Evolutionary conservation across 2,797 vertebrate species (phyloP).

Genomic region (Orestias chungarensis): DNA sequence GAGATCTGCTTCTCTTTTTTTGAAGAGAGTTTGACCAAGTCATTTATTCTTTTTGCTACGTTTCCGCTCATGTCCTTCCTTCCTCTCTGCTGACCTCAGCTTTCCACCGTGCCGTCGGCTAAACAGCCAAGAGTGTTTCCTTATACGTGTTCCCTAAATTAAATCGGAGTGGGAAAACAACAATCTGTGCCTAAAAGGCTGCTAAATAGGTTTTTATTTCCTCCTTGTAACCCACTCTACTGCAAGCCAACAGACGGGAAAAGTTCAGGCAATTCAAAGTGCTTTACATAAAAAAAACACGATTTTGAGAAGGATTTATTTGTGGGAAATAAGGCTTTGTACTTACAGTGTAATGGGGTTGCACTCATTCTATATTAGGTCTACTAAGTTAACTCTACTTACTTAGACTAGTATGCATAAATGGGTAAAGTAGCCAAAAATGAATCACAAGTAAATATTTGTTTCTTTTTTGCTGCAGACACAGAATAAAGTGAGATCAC

Average conservation of each 20-base stretch:
- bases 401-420: background rate
- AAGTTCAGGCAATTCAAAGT: no score
- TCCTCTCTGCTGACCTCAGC: conserved; percentile 73
- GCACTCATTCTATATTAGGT: no score
- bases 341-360: background rate
- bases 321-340: background rate
- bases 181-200: background rate
- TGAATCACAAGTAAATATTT: no score
- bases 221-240: background rate
- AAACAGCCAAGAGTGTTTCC: conserved; percentile 11
- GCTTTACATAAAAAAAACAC: no score
- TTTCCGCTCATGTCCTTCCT: conserved; percentile 63
- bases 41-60: conserved; percentile 39
- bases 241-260: no score
- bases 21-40: conserved; percentile 9
- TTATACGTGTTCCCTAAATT: background rate
- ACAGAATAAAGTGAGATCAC: background rate
- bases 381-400: background rate
- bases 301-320: background rate
- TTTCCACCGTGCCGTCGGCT: conserved; percentile 41
- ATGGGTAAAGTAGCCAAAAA: no score
- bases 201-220: background rate
- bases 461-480: background rate
- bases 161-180: background rate
- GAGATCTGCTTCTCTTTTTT: conserved; percentile 2